Conservation (phyloP, 1,140 invertebrate species). For the Brachionus rubens region DNA sequence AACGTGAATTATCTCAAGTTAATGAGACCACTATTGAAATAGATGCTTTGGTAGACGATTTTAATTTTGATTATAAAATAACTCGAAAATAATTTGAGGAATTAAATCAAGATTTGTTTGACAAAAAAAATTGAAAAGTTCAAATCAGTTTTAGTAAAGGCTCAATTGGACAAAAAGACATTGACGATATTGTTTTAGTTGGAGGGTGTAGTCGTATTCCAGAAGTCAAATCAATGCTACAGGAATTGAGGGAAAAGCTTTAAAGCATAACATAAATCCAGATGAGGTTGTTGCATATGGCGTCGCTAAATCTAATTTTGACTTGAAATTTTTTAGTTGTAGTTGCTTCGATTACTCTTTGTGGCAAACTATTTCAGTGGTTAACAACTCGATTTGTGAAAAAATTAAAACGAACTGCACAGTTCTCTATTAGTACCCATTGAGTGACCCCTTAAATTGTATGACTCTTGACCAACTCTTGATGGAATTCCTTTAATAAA, state of each 20-base stretch:
- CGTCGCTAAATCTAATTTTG: no score
- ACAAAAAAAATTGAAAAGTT: slow-evolving; percentile 57
- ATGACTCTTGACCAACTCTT: no score
- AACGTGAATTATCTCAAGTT: slow-evolving; percentile 52
- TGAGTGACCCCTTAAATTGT: no score
- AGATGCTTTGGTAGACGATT: slow-evolving; percentile 43
- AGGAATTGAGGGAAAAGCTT: slow-evolving; percentile 57
- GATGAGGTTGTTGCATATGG: slow-evolving; percentile 66
- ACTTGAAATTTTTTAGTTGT: no score
- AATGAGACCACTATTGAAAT: slow-evolving; percentile 53
- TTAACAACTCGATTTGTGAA: no score
- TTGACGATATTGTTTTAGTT: slow-evolving; percentile 65
- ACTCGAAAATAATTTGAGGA: slow-evolving; percentile 50
- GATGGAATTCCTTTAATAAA: no score
- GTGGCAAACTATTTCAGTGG: no score
- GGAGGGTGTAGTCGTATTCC: slow-evolving; percentile 67
- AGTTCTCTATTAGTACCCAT: no score
- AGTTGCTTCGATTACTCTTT: no score
- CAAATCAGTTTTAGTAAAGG: slow-evolving; percentile 54
- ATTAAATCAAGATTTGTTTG: slow-evolving; percentile 51
- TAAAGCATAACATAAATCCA: slow-evolving; percentile 50
- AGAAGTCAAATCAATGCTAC: slow-evolving; percentile 64
- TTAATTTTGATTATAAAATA: slow-evolving; percentile 7
- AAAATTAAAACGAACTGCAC: no score
- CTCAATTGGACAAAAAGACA: slow-evolving; percentile 54